Base-by-base conservation (phyloP, 2,888 invertebrate genomes). In the Tenthredo mesomela region DNA sequence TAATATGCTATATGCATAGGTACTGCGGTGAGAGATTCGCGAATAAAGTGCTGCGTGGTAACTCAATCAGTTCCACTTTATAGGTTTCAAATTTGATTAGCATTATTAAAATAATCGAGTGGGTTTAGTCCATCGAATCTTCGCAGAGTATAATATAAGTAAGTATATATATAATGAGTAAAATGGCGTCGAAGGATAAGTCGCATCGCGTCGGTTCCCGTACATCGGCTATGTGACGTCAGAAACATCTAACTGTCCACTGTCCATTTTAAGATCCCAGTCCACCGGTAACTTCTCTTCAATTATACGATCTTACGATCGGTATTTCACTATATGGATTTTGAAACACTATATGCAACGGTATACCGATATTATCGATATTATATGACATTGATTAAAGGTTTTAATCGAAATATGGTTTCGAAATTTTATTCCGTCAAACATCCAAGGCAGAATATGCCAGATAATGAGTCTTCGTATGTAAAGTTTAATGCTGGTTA, bases 181-280 rank as follows among this genome's bases (percentile, higher is more conserved):
- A 33, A 77, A 54, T 54, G 77, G 77, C 77, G 77, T 18, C 77
- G 10, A 73, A 73, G 10, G 18, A 77, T 54, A 12, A 21, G 43
- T 6, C 43, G 73, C 37, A 33, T 7, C 65, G 65, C 82, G 82
- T 65, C 82, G 47, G 29, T 82, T 82, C 70, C 82, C 82, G 82
- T 82, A 82, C 67, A 70, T 82, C 67, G 82, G 67, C 67, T 43
- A 40, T 58, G 82, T 82, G 82, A 82, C 82, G 82, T 82, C 67
- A 82, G n/a, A 47, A 29, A n/a, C 67, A 82, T 82, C 70, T 82
- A 82, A 82, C 82, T 82, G 82, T 82, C 82, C 82, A 80, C 80
- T 80, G 58, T 80, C 80, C 80, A 58, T 80, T 80, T 80, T 80
- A 80, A 80, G 80, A 40, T 61, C 47, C 40, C 25, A 61, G 33